phyloP scores from a whole-genome alignment of 1,140 invertebrate species.

The Calycopis cecrops region DNA sequence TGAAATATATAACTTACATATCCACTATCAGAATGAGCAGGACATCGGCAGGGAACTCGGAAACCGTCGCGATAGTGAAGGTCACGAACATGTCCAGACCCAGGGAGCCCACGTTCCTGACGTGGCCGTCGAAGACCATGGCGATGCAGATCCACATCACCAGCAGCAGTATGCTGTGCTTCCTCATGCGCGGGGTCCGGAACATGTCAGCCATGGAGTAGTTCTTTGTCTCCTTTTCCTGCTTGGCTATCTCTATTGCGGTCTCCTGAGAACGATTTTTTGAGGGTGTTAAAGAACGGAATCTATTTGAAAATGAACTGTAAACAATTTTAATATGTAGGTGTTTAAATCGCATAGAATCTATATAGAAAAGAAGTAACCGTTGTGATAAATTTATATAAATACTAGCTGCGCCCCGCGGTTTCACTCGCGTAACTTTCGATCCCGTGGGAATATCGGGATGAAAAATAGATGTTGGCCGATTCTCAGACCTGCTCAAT shows the following conservation, averaged over 20 bases:
- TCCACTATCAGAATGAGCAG: conserved; percentile 87
- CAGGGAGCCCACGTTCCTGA: conserved; percentile 86
- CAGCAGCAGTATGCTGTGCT: conserved; percentile 83
- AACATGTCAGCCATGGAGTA: conserved; percentile 88
- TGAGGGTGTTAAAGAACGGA: too few relatives aligned
- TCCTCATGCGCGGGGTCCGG: conserved; percentile 81
- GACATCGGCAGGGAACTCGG: conserved; percentile 88
- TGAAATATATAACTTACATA: conserved; percentile 46
- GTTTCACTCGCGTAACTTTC: too few relatives aligned
- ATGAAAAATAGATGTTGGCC: too few relatives aligned
- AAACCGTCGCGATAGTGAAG: conserved; percentile 87
- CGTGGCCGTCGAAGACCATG: conserved; percentile 90
- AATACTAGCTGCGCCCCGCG: too few relatives aligned
- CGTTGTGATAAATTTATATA: too few relatives aligned
- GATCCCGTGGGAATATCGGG: too few relatives aligned
- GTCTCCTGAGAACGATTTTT: conserved; percentile 40
- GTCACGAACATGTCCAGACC: conserved; percentile 88
- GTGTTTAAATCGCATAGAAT: too few relatives aligned
- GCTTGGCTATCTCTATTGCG: conserved; percentile 46
- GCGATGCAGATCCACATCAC: conserved; percentile 90
- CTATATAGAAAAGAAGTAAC: too few relatives aligned
- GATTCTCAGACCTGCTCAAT: too few relatives aligned
- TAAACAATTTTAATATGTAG: too few relatives aligned
- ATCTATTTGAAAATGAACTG: too few relatives aligned
- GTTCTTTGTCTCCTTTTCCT: conserved; percentile 46